phyloP scores from a whole-genome alignment of 2,797 vertebrate genomes.

The Neosilurus mollespiculum region DNA sequence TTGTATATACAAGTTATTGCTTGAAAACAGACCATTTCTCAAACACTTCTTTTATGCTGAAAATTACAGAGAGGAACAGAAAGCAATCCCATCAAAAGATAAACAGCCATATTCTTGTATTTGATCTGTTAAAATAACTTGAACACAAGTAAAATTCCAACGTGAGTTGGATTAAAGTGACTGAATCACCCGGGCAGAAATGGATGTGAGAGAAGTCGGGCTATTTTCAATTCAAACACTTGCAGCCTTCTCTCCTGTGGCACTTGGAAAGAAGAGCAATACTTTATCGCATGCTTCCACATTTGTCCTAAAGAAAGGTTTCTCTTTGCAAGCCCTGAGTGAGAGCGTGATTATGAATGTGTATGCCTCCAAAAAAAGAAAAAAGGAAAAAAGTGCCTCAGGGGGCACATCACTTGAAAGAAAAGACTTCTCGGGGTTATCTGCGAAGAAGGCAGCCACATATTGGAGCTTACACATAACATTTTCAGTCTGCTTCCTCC shows the following conservation, averaged over 20 bases:
- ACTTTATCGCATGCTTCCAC: constrained; percentile 55
- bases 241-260: constrained; percentile 44
- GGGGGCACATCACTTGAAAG: constrained; percentile 45
- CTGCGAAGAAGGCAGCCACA: constrained; percentile 24
- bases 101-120: neutral
- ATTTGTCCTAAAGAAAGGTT: constrained; percentile 52
- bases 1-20: too few relatives aligned
- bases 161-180: neutral
- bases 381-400: constrained; percentile 23
- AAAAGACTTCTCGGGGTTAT: constrained; percentile 44
- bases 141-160: neutral
- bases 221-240: constrained; percentile 18
- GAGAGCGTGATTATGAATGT: constrained; percentile 41
- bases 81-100: neutral
- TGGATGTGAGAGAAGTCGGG: constrained; percentile 9
- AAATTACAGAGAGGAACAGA: neutral
- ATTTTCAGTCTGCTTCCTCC: constrained; percentile 27
- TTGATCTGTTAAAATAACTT: neutral
- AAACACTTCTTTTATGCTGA: neutral
- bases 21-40: neutral
- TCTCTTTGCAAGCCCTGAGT: constrained; percentile 23
- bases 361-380: constrained; percentile 30
- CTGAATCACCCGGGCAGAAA: constrained; percentile 4
- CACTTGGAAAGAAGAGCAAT: constrained; percentile 45
- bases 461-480: constrained; percentile 31